Conservation (phyloP, 2,797 vertebrate species). For the Thripadectes ignobilis region DNA sequence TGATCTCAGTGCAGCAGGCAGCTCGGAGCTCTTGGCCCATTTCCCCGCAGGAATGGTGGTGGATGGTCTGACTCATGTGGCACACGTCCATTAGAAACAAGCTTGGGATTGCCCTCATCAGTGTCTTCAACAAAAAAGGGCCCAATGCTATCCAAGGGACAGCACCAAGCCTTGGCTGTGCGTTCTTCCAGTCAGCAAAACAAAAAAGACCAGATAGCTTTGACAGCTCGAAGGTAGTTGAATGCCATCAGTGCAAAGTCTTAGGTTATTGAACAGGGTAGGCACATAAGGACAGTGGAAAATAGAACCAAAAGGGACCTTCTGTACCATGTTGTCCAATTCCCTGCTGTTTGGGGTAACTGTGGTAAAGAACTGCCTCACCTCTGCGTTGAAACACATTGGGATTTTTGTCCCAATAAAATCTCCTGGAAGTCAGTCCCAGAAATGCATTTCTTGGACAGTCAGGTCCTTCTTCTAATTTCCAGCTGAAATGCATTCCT, state of each 20-base stretch:
- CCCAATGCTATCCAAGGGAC: background rate
- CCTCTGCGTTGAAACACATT: background rate
- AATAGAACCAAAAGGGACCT: background rate
- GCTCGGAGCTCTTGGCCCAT: background rate
- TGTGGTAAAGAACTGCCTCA: background rate
- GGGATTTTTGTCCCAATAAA: background rate
- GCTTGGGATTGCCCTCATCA: background rate
- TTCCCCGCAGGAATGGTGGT: background rate
- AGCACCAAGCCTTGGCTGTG: background rate
- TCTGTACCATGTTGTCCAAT: background rate
- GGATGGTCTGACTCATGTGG: background rate
- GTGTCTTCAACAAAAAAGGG: background rate
- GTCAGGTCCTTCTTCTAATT: background rate
- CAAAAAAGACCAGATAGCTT: background rate
- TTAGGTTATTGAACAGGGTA: background rate
- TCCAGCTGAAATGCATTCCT: constrained; percentile 39
- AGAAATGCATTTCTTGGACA: constrained; percentile 14
- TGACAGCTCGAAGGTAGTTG: background rate
- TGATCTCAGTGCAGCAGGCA: background rate
- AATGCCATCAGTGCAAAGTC: background rate
- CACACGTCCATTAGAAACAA: background rate
- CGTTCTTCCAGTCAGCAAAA: background rate
- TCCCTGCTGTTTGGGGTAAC: background rate
- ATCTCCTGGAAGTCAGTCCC: background rate
- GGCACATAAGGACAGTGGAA: background rate